Conservation (phyloP, 35 echinoderm and acorn worm genomes). For the Anneissia japonica region DNA sequence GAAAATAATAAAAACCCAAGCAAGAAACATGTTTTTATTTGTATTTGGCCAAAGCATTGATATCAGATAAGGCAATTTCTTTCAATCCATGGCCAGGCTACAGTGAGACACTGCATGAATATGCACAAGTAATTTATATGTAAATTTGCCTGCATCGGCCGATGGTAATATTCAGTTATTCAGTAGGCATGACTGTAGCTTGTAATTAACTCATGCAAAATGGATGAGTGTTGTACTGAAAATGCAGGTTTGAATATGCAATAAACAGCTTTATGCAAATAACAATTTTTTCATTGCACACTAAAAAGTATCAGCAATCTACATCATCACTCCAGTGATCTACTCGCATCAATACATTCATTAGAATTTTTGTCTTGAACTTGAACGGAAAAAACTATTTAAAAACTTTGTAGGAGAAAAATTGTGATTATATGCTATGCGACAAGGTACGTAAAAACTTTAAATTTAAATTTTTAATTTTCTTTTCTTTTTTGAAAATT, state of each 20-base stretch:
- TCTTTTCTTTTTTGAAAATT: background rate
- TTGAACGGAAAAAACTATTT: no score
- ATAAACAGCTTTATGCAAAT: background rate
- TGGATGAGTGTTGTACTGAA: background rate
- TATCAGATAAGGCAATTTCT: background rate
- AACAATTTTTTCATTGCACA: background rate
- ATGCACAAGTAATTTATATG: background rate
- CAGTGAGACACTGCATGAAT: background rate
- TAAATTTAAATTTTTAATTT: background rate
- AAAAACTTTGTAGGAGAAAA: no score
- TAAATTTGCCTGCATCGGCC: background rate
- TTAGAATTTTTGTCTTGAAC: no score
- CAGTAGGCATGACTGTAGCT: background rate
- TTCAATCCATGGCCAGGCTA: background rate
- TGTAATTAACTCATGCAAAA: background rate
- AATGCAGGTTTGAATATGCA: background rate
- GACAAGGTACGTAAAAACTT: background rate
- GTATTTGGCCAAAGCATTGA: no score
- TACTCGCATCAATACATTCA: no score
- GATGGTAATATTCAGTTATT: no score
- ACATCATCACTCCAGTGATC: no score
- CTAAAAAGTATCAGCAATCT: no score
- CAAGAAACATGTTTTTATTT: no score
- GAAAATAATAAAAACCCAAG: no score
- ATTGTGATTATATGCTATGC: background rate